Evolutionary conservation across 2,797 vertebrate genomes (phyloP), one percentile per base, ranked within the genome.

Genomic region (Todus mexicanus): DNA sequence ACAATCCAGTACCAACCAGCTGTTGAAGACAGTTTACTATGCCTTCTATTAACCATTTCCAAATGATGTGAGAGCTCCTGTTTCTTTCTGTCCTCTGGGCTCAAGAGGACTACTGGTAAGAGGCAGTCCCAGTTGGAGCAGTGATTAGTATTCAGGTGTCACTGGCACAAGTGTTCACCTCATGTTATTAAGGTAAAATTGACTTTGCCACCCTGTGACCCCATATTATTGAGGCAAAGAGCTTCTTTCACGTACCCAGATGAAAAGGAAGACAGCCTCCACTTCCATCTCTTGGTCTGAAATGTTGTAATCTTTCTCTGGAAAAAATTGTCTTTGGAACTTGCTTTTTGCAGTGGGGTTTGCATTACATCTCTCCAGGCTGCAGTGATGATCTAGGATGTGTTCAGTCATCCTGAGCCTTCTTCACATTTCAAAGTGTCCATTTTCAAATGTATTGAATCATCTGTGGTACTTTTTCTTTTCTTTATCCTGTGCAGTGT

Each of bases 401-500:
- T 27, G 21, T 70, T 95, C 54, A 47, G 38, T 74, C n/a, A 21
- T 83, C 38, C 12, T 2, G 1, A 47, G 25, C 72, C 48, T 7
- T 76, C 56, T 68, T 75, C 47, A 15, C 19, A 31, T 8, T 54
- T 83, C 80, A n/a, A 73, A 72, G 51, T 13, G 6, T 59, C 68
- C 43, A 3, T 74, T 74, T 82, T 48, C 13, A 72, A 90, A 87
- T 20, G 4, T 35, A 22, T 42, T 50, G n/a, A 65, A 53, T 95
- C 42, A 95, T 91, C 72, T 48, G 69, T 65, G 26, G 21, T 31
- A 5, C 12, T 15, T 88, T 48, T 31, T 94, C 74, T 94, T 78
- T 51, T 79, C 65, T 96, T 94, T 71, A 82, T 94, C 93, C 85
- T 73, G 54, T 69, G 23, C 97, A 99, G 99, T 99, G 97, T 99